Conservation (phyloP, 2,113 vertebrate genomes). For the Atherinomorus stipes region DNA sequence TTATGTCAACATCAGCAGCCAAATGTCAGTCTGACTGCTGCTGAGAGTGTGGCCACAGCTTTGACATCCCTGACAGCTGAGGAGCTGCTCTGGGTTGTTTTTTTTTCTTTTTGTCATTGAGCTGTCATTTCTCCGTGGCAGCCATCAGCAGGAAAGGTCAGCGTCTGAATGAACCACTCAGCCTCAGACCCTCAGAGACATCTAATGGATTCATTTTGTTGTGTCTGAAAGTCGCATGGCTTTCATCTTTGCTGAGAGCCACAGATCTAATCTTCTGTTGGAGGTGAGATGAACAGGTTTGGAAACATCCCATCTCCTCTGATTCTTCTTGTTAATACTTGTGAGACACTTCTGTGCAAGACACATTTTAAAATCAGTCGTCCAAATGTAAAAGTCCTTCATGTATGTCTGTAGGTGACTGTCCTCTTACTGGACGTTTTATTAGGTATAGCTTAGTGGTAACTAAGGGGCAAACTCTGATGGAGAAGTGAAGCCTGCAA, state of each 20-base stretch:
- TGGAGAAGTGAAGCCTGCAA: too few relatives aligned
- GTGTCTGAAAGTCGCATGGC: not conserved
- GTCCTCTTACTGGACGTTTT: too few relatives aligned
- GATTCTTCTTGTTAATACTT: not conserved
- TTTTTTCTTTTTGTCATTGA: constrained; percentile 20
- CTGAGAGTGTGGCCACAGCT: constrained; percentile 4
- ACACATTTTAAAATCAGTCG: too few relatives aligned
- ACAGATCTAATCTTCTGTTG: not conserved
- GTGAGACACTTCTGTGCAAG: not conserved
- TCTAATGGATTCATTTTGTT: constrained; percentile 19
- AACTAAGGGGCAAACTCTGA: too few relatives aligned
- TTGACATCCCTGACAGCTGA: not conserved
- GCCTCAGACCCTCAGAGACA: not conserved
- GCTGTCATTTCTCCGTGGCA: constrained; percentile 21
- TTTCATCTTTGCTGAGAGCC: not conserved
- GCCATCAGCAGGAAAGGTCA: constrained; percentile 42
- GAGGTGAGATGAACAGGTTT: not conserved
- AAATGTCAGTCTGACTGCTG: constrained; percentile 20
- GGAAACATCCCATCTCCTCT: not conserved
- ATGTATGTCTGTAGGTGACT: too few relatives aligned
- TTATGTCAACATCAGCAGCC: constrained; percentile 1
- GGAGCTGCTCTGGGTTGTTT: constrained; percentile 4
- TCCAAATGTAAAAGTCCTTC: too few relatives aligned
- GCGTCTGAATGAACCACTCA: constrained; percentile 1
- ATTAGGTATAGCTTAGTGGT: too few relatives aligned